Conservation (phyloP, 2,797 vertebrate species). For the Limnodromus scolopaceus region DNA sequence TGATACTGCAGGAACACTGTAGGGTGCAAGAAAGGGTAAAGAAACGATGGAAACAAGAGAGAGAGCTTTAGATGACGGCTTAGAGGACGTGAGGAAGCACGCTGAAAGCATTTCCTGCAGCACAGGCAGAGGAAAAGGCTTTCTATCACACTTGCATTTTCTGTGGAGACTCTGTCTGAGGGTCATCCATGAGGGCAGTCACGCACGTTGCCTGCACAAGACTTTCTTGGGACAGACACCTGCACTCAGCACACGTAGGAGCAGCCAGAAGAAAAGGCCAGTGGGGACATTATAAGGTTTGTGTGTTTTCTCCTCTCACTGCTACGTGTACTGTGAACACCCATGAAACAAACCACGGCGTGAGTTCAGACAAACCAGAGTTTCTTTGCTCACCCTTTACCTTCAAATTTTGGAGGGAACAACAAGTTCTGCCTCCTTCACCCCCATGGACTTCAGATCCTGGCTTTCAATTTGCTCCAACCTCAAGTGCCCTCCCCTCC, state of each 20-base stretch:
- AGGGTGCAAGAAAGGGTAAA: neutral
- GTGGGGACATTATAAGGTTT: neutral
- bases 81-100: neutral
- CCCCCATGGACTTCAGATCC: neutral
- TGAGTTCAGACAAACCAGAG: neutral
- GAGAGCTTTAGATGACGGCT: neutral
- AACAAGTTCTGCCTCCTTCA: neutral
- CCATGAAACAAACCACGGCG: neutral
- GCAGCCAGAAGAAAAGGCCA: neutral
- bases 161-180: neutral
- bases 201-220: fast-evolving
- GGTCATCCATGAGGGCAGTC: neutral
- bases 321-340: neutral
- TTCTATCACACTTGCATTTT: neutral
- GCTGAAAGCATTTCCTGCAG: neutral
- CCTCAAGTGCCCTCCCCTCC: neutral
- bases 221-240: neutral
- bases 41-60: neutral
- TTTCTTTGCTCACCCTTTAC: neutral
- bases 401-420: neutral
- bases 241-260: neutral
- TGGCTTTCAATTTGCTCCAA: neutral
- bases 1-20: neutral
- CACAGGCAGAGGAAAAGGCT: neutral
- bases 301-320: neutral